Base-by-base conservation (phyloP, 2,113 vertebrate species). In the Danionella cerebrum region DNA sequence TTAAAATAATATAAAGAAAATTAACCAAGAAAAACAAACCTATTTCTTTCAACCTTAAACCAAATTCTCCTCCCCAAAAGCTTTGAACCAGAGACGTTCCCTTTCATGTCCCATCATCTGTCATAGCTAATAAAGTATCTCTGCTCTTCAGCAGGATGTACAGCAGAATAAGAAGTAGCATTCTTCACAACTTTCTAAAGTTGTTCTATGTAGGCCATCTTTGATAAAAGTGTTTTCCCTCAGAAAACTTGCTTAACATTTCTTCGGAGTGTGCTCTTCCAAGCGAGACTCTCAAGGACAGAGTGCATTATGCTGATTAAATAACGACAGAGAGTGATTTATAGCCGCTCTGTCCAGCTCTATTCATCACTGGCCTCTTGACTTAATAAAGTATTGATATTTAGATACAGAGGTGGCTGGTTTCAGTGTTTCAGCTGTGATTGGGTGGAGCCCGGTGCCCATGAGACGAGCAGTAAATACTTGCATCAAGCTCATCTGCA, bases 341-440 rank as follows among this genome's bases (percentile, higher is more conserved):
- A 79, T 77, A 75, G 54, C 67, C 50, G 64, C 38, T 54, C 51
- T 64, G 57, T 29, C 35, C 35, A 10, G 5, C 24, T 45, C 65
- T 38, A 67, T 72, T 73, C 69, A 78, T 78, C 76, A 75, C 35
- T 29, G 11, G 16, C 13, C 60, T 58, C 66, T 70, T 67, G 69
- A 72, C 73, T 75, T 78, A 69, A 72, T 78, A 72, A 78, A 75
- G 62, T 75, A 75, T 78, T 72, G 73, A 78, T 73, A 69, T 73
- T 69, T 75, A 69, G 58, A 70, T 39, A n/a, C 36, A 52, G 35
- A 36, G 18, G 3, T 7, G 47, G 62, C 44, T 29, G 38, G 29
- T n/a, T n/a, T n/a, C 53, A 22, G 67, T 14, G 35, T 66, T 71
- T 39, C 35, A 22, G 62, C 19, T 16, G 50, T 27, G 64, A 21